Conservation (phyloP, 2,888 invertebrate species). For the Aspidapion aeneum region DNA sequence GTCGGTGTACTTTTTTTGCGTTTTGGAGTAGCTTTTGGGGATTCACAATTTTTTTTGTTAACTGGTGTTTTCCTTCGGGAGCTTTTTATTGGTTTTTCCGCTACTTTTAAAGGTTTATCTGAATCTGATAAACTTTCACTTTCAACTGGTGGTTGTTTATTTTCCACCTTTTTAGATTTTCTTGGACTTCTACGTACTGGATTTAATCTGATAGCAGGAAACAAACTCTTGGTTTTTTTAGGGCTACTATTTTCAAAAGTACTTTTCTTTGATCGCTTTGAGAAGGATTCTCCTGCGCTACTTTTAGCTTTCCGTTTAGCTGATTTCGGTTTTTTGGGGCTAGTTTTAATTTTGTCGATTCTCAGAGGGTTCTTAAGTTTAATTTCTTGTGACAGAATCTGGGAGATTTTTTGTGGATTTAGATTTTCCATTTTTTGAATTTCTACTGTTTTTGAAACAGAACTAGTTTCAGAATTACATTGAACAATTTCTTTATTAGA, state of each 20-base stretch:
- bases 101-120: neutral
- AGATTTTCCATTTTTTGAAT: neutral
- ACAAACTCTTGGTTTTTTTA: neutral
- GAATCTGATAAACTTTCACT: neutral
- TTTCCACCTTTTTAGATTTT: neutral
- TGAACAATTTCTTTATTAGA: neutral
- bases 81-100: neutral
- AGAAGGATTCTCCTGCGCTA: neutral
- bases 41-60: neutral
- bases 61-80: neutral
- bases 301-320: neutral
- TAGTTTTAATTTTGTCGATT: neutral
- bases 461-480: neutral
- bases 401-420: neutral
- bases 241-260: neutral
- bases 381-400: neutral
- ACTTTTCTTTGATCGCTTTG: neutral
- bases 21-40: neutral
- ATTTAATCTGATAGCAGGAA: neutral
- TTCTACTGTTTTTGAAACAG: no score
- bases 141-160: neutral
- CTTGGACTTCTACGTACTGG: neutral
- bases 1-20: neutral
- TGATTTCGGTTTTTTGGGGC: neutral
- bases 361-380: neutral